Conservation (phyloP, 2,888 invertebrate species). For the Temnothorax ravouxi region DNA sequence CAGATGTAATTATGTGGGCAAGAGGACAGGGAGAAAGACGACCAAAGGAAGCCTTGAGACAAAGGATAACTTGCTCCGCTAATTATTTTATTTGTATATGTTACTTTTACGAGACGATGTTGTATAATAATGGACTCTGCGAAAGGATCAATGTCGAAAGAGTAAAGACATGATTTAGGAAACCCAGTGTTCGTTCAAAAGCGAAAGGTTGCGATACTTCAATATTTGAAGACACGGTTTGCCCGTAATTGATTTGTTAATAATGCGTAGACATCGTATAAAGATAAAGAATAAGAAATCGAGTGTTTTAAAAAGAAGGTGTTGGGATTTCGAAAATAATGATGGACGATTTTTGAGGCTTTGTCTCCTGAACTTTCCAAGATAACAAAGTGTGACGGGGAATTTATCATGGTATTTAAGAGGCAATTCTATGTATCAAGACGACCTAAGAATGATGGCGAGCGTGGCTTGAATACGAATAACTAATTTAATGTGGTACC, state of each 20-base stretch:
- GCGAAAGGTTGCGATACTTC: neutral
- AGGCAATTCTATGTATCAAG: constrained; percentile 15
- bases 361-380: neutral
- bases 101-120: neutral
- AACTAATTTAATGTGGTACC: neutral
- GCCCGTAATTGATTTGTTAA: neutral
- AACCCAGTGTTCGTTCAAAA: neutral
- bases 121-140: constrained; percentile 2
- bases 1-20: constrained; percentile 29
- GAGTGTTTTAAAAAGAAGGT: neutral
- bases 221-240: neutral
- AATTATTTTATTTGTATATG: constrained; percentile 29
- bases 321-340: neutral
- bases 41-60: constrained; percentile 9
- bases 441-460: constrained; percentile 44
- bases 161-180: constrained; percentile 3
- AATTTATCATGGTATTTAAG: constrained; percentile 8
- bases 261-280: neutral
- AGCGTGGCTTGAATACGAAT: constrained; percentile 38
- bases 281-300: constrained; percentile 6
- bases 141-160: neutral
- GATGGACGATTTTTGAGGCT: constrained; percentile 5
- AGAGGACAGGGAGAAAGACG: constrained; percentile 17
- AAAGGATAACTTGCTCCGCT: constrained; percentile 18
- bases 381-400: constrained; percentile 1